Base-by-base conservation (phyloP, 2,797 vertebrate genomes). In the Diplodus puntazzo region DNA sequence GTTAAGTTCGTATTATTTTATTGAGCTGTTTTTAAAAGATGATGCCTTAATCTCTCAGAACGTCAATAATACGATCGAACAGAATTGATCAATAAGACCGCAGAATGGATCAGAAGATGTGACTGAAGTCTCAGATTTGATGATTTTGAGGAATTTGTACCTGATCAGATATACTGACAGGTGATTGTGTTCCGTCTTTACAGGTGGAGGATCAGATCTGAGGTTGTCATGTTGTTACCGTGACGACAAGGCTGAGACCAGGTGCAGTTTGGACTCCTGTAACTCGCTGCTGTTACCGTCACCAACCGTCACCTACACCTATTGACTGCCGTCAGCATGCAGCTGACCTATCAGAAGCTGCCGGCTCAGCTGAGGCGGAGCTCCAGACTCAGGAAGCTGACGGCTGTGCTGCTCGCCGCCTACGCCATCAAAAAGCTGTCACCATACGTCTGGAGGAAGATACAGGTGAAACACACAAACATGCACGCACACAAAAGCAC, bases 341-440 rank as follows among this genome's bases (percentile, higher is more conserved):
- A 89, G 81, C 80, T 80, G 67, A 65, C 87, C 68, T 92, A 87
- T 79, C 86, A 92, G 57, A 92, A 92, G 74, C 84, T 95, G 49
- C 86, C 88, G 1, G 81, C 82, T 17, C 87, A 91, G 54, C 81
- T 95, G 48, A 92, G 90, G 89, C 93, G 79, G 68, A 92, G 85
- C 59, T 88, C 92, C 27, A 86, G 82, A 42, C 72, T 89, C 34
- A 89, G 73, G 74, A 94, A 84, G 76, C 75, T 89, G 11, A 49
- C 84, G 4, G 84, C 89, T 0, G 43, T 86, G 1, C 72, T 95
- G n/a, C 57, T 95, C 0, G 73, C 89, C 0, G 90, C 91, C 0
- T 96, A 96, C 12, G 82, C 90, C 2, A 1, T 90, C n/a, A 95
- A 91, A 49, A 96, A 90, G 57, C 85, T 96, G 34, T 90, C 87